Evolutionary conservation across 2,797 vertebrate species (phyloP), one percentile per base, ranked within the genome.

Genomic region (Darevskia nairensis): DNA sequence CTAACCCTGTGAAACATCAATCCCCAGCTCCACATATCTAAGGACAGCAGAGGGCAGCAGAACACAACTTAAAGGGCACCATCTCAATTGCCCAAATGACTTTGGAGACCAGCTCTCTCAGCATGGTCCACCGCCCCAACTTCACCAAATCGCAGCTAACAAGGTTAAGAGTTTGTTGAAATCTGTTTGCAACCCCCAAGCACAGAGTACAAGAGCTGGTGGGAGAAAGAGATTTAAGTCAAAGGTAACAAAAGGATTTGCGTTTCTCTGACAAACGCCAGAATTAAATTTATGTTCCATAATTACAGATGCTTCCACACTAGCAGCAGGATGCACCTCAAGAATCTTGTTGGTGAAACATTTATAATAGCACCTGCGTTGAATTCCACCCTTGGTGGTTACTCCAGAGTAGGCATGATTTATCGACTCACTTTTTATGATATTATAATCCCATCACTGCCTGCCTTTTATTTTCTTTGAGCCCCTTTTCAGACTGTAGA

Each of bases 1-100:
- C 50, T 55, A 50, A 55, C 13, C 13, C 50, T 55, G 50, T 55
- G 50, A 72, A 72, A 72, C n/a, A 6, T 32, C 32, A n/a, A 72
- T 19, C 29, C 5, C 71, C n/a, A 50, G 32, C 19, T 61, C 19
- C 35, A 35, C 32, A 39, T 35, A 39, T 39, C 21, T 29, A 3
- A 17, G 6, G 6, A 19, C 84, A 87, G 88, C 94, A 96, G 95
- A 86, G 93, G 94, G 95, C 94, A 94, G 95, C 93, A 94, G 10
- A 44, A 19, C 2, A 25, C 41, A 84, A 21, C 5, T 25, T 29
- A 50, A 80, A 5, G n/a, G 15, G 10, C 25, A 9, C 29, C 15
- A 64, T 15, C 1, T 2, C 11, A 39, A 1, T 86, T 1, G 89
- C 86, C 90, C 59, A 79, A 39, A 32, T 68, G 17, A 1, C 55